A percentile compares a stretch with the other conserved stretches of the same genome.
phyloP scores from a whole-genome alignment of 2,113 vertebrate genomes.

The Catharus minimus region DNA sequence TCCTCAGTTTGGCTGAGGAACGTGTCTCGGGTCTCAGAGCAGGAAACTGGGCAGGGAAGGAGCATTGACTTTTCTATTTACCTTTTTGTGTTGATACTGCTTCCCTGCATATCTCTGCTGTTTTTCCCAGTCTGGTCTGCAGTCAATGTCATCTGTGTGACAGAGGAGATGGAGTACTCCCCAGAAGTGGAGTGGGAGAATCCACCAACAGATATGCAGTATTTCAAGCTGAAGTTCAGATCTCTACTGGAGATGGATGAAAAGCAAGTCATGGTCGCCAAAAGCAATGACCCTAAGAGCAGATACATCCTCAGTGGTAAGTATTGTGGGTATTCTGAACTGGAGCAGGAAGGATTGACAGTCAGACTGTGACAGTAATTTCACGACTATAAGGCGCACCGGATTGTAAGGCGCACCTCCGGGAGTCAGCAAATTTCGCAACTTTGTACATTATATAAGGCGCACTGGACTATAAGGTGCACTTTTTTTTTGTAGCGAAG shows the following conservation, averaged over 20 bases:
- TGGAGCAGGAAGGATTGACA: background rate
- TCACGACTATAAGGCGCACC: too few species aligned
- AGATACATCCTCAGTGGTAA: constrained; percentile 83
- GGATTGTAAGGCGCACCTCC: too few species aligned
- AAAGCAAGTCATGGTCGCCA: constrained; percentile 74
- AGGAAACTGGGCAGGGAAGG: background rate
- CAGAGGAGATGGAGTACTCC: constrained; percentile 82
- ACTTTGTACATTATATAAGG: too few species aligned
- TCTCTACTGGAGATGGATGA: constrained; percentile 72
- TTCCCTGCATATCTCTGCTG: background rate
- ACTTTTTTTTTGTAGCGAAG: too few species aligned
- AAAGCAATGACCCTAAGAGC: constrained; percentile 81
- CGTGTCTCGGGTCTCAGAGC: background rate
- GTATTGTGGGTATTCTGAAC: background rate
- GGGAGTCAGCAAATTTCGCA: too few species aligned
- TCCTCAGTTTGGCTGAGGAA: background rate
- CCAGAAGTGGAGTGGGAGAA: constrained; percentile 90
- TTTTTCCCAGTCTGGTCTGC: constrained; percentile 65
- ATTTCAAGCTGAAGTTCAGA: constrained; percentile 81
- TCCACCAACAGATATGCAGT: constrained; percentile 77
- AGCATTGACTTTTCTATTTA: background rate
- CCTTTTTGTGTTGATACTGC: background rate
- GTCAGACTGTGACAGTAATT: background rate
- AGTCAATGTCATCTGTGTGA: constrained; percentile 76
- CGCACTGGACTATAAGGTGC: too few species aligned